Evolutionary conservation across 2,888 invertebrate species (phyloP).

Genomic region (Glyphotaelius pellucidus): DNA sequence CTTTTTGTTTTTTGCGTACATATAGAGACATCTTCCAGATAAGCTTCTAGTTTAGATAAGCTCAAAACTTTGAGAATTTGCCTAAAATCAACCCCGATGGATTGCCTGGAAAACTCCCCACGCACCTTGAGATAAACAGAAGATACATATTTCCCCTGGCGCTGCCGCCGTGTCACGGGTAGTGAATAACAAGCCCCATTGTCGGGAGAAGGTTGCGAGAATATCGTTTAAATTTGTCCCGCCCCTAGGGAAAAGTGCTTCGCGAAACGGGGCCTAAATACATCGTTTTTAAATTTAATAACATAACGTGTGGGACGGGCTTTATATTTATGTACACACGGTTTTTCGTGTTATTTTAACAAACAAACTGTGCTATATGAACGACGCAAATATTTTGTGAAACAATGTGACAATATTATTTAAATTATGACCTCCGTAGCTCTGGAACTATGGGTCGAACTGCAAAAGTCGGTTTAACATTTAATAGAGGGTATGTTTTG

Average conservation of each 20-base stretch:
- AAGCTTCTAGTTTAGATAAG: too few species aligned
- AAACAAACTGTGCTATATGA: too few species aligned
- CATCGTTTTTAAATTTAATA: slow-evolving; percentile 1
- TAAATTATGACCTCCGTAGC: too few species aligned
- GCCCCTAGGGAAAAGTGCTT: background rate
- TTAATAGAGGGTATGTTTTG: too few species aligned
- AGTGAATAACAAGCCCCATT: background rate
- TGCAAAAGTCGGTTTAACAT: too few species aligned
- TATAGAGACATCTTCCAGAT: too few species aligned
- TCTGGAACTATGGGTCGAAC: too few species aligned
- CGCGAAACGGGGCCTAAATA: background rate
- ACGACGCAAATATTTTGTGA: too few species aligned
- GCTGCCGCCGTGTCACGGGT: background rate
- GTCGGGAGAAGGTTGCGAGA: background rate
- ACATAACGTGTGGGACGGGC: background rate
- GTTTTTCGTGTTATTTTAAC: too few species aligned
- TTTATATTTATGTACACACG: background rate
- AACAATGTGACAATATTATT: too few species aligned
- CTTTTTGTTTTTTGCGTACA: too few species aligned
- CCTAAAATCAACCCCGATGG: background rate
- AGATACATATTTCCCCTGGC: background rate
- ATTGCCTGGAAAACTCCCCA: background rate
- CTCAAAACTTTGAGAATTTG: background rate
- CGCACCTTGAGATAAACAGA: background rate
- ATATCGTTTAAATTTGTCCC: background rate